A percentile compares a stretch with the other conserved stretches of the same genome.
Conservation (phyloP, 2,113 vertebrate species). For the Scomber scombrus region DNA sequence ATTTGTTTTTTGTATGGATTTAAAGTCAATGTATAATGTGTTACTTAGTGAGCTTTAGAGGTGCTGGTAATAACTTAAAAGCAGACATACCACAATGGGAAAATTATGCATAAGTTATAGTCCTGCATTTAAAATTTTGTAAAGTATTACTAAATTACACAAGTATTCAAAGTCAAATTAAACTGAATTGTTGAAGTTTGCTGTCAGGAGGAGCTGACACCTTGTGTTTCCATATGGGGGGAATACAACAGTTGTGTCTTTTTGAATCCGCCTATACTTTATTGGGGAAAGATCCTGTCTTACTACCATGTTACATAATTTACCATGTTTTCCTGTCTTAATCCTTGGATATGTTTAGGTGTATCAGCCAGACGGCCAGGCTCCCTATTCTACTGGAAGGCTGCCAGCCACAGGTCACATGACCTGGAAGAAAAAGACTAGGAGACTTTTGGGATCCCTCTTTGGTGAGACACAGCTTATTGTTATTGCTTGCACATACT, state of each 20-base stretch:
- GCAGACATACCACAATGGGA: too few species aligned
- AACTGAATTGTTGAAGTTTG: too few species aligned
- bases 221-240: too few species aligned
- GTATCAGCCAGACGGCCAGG: slow-evolving; percentile 41
- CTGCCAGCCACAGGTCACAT: slow-evolving; percentile 85
- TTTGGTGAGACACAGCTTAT: slow-evolving; percentile 74
- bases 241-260: neutral
- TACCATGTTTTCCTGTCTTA: neutral
- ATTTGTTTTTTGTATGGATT: too few species aligned
- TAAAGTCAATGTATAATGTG: too few species aligned
- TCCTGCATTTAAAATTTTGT: too few species aligned
- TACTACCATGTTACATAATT: neutral
- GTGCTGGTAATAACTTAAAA: too few species aligned
- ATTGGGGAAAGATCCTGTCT: neutral
- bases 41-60: too few species aligned
- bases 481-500: slow-evolving; percentile 5
- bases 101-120: too few species aligned
- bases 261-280: neutral
- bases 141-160: too few species aligned
- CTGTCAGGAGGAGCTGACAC: too few species aligned
- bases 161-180: too few species aligned
- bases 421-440: slow-evolving; percentile 86
- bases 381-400: slow-evolving; percentile 72
- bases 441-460: slow-evolving; percentile 82
- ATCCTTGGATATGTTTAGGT: slow-evolving; percentile 39